phyloP scores from a whole-genome alignment of 2,113 vertebrate species.

The Ictidomys tridecemlineatus region DNA sequence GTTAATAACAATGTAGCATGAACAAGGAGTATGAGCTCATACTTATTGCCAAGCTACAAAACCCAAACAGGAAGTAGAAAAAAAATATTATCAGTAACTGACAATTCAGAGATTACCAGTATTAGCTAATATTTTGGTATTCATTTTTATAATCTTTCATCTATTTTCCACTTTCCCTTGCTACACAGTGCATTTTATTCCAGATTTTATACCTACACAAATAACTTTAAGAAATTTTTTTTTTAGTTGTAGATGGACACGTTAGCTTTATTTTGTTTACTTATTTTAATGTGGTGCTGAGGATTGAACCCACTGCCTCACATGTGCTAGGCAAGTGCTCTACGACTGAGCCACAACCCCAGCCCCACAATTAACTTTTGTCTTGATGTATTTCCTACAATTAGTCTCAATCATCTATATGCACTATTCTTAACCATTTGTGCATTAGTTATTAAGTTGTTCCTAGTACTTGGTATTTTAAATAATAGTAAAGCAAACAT shows the following conservation, averaged over 20 bases:
- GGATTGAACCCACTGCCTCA: too few relatives aligned
- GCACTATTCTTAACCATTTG: background rate
- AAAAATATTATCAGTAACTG: background rate
- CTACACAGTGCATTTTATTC: background rate
- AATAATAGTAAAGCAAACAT: background rate
- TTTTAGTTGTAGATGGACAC: too few relatives aligned
- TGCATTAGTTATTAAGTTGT: background rate
- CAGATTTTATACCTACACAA: background rate
- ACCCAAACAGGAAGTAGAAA: background rate
- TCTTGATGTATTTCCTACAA: background rate
- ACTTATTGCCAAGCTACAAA: background rate
- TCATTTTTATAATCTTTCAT: background rate
- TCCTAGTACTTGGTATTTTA: background rate
- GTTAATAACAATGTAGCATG: background rate
- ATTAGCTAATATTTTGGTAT: background rate
- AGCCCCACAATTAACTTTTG: too few relatives aligned
- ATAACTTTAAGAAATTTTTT: background rate
- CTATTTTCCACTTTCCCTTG: background rate
- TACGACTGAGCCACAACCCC: too few relatives aligned
- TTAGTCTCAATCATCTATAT: background rate
- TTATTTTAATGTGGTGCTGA: too few relatives aligned
- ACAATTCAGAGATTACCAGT: background rate
- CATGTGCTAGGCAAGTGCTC: too few relatives aligned
- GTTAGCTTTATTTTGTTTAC: too few relatives aligned
- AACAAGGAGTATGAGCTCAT: background rate